Evolutionary conservation across 2,888 invertebrate species (phyloP).

Genomic region (Toxonevra muliebris): DNA sequence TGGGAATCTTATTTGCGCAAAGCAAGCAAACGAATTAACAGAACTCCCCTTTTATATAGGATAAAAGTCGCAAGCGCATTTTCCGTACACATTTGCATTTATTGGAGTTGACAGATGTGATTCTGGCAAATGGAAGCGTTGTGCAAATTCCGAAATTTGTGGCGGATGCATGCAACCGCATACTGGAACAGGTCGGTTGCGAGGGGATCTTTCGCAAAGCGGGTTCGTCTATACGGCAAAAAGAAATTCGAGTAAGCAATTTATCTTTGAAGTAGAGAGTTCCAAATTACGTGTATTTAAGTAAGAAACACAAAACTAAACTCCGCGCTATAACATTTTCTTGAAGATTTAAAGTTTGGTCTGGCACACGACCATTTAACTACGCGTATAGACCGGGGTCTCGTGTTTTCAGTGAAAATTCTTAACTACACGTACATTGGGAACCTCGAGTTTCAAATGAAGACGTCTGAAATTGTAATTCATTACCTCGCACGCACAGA

Average conservation of each 20-base stretch:
- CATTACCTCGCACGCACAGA: conserved; percentile 21
- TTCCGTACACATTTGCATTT: conserved; percentile 69
- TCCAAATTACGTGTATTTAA: no score
- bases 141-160: conserved; percentile 78
- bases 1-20: neutral
- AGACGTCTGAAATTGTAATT: neutral
- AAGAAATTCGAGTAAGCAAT: conserved; percentile 76
- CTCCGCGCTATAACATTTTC: neutral
- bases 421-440: no score
- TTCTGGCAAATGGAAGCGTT: conserved; percentile 75
- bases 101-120: conserved; percentile 68
- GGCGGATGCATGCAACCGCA: conserved; percentile 75
- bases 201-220: conserved; percentile 92
- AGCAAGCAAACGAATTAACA: neutral
- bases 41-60: conserved; percentile 16
- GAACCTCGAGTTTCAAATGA: no score
- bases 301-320: neutral
- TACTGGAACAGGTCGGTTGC: conserved; percentile 74
- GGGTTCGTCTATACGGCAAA: conserved; percentile 83
- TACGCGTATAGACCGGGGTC: no score
- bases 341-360: no score
- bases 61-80: conserved; percentile 58
- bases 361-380: no score
- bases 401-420: no score
- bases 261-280: neutral